Evolutionary conservation across 1,140 invertebrate species (phyloP).

Genomic region (Procambarus clarkii): DNA sequence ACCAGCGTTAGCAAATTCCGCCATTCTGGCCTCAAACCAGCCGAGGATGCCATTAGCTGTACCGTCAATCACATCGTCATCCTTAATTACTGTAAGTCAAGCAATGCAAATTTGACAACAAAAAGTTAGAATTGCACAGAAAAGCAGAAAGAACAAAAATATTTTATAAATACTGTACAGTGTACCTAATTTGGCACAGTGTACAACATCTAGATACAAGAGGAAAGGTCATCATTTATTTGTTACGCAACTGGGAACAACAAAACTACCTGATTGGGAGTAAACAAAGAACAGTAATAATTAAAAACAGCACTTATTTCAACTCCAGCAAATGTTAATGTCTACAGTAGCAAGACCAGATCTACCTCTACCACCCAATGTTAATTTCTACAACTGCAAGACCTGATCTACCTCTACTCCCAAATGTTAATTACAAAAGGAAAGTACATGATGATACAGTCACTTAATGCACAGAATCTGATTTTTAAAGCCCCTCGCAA

Average conservation of each 20-base stretch:
- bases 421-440: neutral
- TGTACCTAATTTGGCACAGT: too few relatives aligned
- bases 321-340: neutral
- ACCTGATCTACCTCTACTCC: neutral
- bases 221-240: too few relatives aligned
- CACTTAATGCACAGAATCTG: too few relatives aligned
- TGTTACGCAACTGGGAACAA: too few relatives aligned
- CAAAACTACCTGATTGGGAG: too few relatives aligned
- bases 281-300: too few relatives aligned
- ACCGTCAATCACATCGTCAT: slow-evolving; percentile 29
- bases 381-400: too few relatives aligned
- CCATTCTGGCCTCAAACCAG: slow-evolving; percentile 71
- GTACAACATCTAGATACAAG: too few relatives aligned
- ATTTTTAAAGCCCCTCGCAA: too few relatives aligned
- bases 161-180: too few relatives aligned
- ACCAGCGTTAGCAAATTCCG: slow-evolving; percentile 69
- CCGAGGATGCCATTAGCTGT: slow-evolving; percentile 67
- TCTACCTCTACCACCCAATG: too few relatives aligned
- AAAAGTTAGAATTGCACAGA: neutral
- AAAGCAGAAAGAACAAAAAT: too few relatives aligned
- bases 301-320: neutral
- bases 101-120: neutral
- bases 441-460: neutral
- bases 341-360: neutral
- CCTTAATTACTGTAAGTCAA: slow-evolving; percentile 41